These are phyloP conservation scores for Proisotoma minuta DNA, from an alignment of 2,888 invertebrate genomes.

Conservation along the genomic window DNA sequence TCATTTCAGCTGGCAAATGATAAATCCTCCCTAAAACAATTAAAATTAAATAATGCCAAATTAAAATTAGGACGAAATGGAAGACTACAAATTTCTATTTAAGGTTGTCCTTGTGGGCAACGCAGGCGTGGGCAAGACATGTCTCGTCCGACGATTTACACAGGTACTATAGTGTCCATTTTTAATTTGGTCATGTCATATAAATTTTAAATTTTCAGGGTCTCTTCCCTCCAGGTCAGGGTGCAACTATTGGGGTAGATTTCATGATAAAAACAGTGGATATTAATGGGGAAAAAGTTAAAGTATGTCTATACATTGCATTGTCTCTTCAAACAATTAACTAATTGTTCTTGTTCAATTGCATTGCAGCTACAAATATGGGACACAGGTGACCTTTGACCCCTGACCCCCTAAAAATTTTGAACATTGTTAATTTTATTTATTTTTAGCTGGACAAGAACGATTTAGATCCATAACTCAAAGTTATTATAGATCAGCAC, in stretches of 20 bases:
- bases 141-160: conserved; percentile 91
- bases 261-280: conserved; percentile 99
- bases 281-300: conserved; percentile 90
- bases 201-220: conserved; percentile 57
- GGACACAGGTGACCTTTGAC: no score
- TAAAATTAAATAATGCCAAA: no score
- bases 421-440: conserved; percentile 38
- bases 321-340: not conserved
- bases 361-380: conserved; percentile 87
- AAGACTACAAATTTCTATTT: conserved; percentile 98
- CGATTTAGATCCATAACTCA: conserved; percentile 94
- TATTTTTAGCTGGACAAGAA: conserved; percentile 27
- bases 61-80: conserved; percentile 63
- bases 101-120: conserved; percentile 98
- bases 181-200: no score
- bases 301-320: conserved; percentile 55
- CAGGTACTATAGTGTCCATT: no score
- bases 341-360: no score
- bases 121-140: conserved; percentile 97
- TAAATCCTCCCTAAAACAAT: no score
- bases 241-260: conserved; percentile 97
- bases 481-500: conserved; percentile 94
- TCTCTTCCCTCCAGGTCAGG: conserved; percentile 94
- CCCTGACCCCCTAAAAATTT: no score
- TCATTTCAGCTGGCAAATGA: no score